Evolutionary conservation across 2,113 vertebrate species (phyloP).

Genomic region (Spea multiplicata): DNA sequence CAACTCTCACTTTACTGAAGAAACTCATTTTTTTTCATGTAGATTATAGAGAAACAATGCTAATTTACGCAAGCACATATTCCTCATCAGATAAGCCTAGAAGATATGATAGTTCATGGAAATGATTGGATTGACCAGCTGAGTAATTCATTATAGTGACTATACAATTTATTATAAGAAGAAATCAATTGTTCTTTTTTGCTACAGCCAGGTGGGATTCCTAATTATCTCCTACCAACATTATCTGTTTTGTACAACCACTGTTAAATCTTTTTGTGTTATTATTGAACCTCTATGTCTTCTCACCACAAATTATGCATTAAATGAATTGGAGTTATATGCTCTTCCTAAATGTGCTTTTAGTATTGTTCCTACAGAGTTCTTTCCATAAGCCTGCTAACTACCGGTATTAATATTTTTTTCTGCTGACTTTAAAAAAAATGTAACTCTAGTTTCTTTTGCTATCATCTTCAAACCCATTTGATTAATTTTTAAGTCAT

Average conservation of each 20-base stretch:
- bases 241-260: neutral
- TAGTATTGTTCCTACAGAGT: too few species aligned
- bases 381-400: too few species aligned
- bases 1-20: too few species aligned
- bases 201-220: neutral
- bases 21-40: too few species aligned
- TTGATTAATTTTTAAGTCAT: too few species aligned
- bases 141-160: constrained; percentile 29
- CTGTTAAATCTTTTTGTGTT: constrained; percentile 6
- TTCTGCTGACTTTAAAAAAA: too few species aligned
- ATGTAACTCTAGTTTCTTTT: too few species aligned
- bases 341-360: neutral
- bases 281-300: neutral
- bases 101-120: neutral
- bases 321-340: neutral
- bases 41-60: too few species aligned
- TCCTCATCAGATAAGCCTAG: neutral
- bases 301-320: neutral
- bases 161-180: constrained; percentile 16
- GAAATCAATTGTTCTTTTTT: constrained; percentile 34
- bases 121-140: constrained; percentile 8
- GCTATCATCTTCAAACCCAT: too few species aligned
- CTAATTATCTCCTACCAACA: constrained; percentile 17
- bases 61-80: too few species aligned
- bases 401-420: too few species aligned